Evolutionary conservation across 2,113 vertebrate species (phyloP).

Genomic region (Anhinga rufa): DNA sequence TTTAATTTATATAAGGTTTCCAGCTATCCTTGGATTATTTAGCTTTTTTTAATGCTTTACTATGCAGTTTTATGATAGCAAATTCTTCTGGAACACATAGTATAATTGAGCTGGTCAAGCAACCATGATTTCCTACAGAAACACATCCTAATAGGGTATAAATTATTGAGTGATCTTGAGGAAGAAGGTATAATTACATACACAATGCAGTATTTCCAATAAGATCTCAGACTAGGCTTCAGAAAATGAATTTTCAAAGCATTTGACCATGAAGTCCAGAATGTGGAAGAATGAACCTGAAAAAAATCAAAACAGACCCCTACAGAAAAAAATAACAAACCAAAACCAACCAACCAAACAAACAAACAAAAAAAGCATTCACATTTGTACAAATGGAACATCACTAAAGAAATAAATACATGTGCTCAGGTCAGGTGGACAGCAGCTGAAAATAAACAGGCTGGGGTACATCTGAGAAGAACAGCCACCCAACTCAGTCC

Average conservation of each 20-base stretch:
- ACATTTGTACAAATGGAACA: not conserved
- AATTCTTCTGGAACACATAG: not conserved
- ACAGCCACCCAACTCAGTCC: not conserved
- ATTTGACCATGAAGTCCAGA: not conserved
- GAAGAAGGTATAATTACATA: not conserved
- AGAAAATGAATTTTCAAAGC: conserved; percentile 18
- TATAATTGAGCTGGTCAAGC: conserved; percentile 6
- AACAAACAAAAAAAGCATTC: not conserved
- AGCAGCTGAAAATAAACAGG: conserved; percentile 36
- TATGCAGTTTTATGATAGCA: not conserved
- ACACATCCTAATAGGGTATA: not conserved
- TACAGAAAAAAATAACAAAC: not conserved
- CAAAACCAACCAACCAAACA: not conserved
- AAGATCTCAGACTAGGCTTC: not conserved
- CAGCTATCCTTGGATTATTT: not conserved
- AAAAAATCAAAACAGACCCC: not conserved
- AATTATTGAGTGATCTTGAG: not conserved
- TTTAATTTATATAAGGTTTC: not conserved
- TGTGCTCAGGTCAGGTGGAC: conserved; percentile 16
- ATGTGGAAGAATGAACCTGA: not conserved
- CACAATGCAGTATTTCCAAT: not conserved
- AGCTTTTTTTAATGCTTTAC: not conserved
- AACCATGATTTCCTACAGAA: conserved; percentile 11
- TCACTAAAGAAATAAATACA: not conserved
- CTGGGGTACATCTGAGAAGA: not conserved